Conservation (phyloP, 1,140 invertebrate genomes). For the Bactericera cockerelli region DNA sequence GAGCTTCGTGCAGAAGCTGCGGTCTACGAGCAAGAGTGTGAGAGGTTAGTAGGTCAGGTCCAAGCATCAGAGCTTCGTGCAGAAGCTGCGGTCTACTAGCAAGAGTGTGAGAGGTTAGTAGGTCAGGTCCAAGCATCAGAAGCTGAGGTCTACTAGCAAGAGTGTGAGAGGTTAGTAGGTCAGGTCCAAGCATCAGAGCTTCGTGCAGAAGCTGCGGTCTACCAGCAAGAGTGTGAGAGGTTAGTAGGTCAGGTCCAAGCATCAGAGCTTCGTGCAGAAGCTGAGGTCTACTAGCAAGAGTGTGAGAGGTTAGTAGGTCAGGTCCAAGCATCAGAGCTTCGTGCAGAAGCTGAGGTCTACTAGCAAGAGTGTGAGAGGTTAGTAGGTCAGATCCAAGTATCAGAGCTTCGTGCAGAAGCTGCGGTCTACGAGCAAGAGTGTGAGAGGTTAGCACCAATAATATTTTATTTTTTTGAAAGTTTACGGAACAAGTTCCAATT, state of each 20-base stretch:
- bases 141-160: constrained; percentile 64
- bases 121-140: constrained; percentile 56
- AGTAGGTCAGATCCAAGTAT: constrained; percentile 46
- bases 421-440: constrained; percentile 63
- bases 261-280: constrained; percentile 75
- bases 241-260: constrained; percentile 45
- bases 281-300: constrained; percentile 65
- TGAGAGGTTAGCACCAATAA: constrained; percentile 51
- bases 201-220: constrained; percentile 67
- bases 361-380: constrained; percentile 61
- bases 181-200: constrained; percentile 60
- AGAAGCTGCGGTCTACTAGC: constrained; percentile 64
- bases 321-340: constrained; percentile 65
- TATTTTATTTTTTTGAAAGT: too few relatives aligned
- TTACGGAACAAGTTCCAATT: too few relatives aligned
- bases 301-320: constrained; percentile 49
- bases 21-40: constrained; percentile 66
- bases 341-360: constrained; percentile 70
- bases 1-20: constrained; percentile 69
- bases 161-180: constrained; percentile 54
- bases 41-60: constrained; percentile 49
- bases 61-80: constrained; percentile 69
- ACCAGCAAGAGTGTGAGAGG: constrained; percentile 69
- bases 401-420: constrained; percentile 77
- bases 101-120: constrained; percentile 59